A percentile compares a stretch with the other conserved stretches of the same genome.
These are phyloP conservation scores for Drosophila mayri DNA, from an alignment of 1,140 invertebrate genomes.

Conservation along the genomic window DNA sequence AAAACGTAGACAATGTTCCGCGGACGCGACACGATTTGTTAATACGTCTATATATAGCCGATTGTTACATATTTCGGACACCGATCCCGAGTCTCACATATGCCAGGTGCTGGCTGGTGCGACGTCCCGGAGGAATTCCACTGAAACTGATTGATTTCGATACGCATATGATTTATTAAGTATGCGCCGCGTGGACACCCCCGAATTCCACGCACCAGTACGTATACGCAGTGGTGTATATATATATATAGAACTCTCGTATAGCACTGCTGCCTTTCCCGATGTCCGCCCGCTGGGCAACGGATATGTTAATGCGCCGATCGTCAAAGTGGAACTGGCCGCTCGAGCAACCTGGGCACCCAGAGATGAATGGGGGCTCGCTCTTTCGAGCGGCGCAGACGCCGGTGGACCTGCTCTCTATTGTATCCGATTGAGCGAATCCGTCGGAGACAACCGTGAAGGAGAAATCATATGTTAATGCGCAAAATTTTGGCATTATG, in stretches of 20 bases:
- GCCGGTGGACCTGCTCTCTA: slow-evolving; percentile 30
- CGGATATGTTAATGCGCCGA: slow-evolving; percentile 83
- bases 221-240: slow-evolving; percentile 47
- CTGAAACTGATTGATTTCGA: slow-evolving; percentile 65
- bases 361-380: slow-evolving; percentile 11
- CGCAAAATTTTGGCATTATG: slow-evolving; percentile 71
- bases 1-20: background rate
- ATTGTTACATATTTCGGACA: slow-evolving; percentile 36
- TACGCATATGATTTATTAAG: slow-evolving; percentile 55
- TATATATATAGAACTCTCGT: slow-evolving; percentile 54
- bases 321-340: slow-evolving; percentile 78
- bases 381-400: slow-evolving; percentile 34
- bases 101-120: slow-evolving; percentile 6
- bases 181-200: slow-evolving; percentile 61
- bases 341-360: slow-evolving; percentile 25
- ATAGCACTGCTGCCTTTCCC: slow-evolving; percentile 8
- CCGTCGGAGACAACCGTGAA: slow-evolving; percentile 38
- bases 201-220: slow-evolving; percentile 46
- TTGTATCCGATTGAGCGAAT: slow-evolving; percentile 2
- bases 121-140: slow-evolving; percentile 23
- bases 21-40: slow-evolving; percentile 58
- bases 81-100: slow-evolving; percentile 3
- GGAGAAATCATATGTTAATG: slow-evolving; percentile 75
- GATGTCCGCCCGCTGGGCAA: slow-evolving; percentile 68
- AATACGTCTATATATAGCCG: slow-evolving; percentile 70